These are phyloP conservation scores for Gorilla gorilla DNA, from an alignment of 2,113 vertebrate genomes.

Conservation along the genomic window DNA sequence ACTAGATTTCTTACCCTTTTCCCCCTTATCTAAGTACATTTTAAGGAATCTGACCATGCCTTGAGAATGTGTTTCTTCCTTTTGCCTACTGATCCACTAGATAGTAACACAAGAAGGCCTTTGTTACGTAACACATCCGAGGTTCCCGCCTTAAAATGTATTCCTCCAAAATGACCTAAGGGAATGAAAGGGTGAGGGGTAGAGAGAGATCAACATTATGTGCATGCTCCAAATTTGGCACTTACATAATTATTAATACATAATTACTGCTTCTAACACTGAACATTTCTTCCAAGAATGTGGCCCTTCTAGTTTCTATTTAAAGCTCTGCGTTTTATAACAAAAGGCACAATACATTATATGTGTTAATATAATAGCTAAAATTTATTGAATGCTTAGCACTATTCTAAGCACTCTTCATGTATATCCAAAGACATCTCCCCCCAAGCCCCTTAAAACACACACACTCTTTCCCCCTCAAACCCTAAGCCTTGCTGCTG, in stretches of 20 bases:
- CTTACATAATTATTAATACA: background rate
- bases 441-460: background rate
- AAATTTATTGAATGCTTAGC: background rate
- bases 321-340: constrained; percentile 38
- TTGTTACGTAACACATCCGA: background rate
- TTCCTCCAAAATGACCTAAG: background rate
- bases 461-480: background rate
- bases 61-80: background rate
- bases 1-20: background rate
- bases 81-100: background rate
- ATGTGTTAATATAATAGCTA: background rate
- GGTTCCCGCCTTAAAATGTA: background rate
- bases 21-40: background rate
- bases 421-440: background rate
- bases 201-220: background rate
- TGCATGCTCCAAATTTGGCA: background rate
- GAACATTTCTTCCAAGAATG: background rate
- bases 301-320: constrained; percentile 16
- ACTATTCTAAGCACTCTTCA: background rate
- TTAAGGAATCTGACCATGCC: background rate
- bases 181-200: too few species aligned
- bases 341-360: background rate
- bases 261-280: background rate
- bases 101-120: background rate
- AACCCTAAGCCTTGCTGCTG: background rate